Evolutionary conservation across 2,797 vertebrate genomes (phyloP), one percentile per base, ranked within the genome.

Genomic region (Sebastes reedi): DNA sequence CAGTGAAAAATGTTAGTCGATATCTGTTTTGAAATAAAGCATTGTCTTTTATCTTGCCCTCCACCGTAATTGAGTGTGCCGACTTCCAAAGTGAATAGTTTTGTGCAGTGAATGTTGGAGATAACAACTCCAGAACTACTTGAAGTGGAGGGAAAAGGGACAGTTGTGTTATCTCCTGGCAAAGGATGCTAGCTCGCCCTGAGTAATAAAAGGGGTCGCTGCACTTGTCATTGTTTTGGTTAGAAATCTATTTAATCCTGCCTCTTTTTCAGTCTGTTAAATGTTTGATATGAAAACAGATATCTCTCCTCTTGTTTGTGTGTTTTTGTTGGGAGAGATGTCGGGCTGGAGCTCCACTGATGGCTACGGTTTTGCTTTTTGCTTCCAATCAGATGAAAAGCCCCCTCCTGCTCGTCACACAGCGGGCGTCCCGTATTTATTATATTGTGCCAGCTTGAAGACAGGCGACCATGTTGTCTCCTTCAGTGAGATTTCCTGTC

Each of bases 351-450:
- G 69, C 82, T 30, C 67, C 77, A 58, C 59, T 81, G 83, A 86
- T 77, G 75, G 76, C 68, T 20, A 18, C 24, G 1, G 20, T 64
- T 67, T 80, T n/a, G n/a, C 54, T 52, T 74, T 78, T 82, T 73
- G 24, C 72, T 81, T 75, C 77, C 69, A 65, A 72, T 86, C 78
- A 58, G 79, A 89, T 91, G 82, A 90, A 89, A 90, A 79, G 79
- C 80, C 81, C 88, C 80, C 84, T 90, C 69, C 42, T 88, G 88
- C 90, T 88, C 72, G 59, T 91, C 87, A 72, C 83, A 32, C 87
- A 84, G 88, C 91, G 89, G 90, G 91, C 75, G 88, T 77, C 85
- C 86, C 67, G 18, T 87, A 71, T 88, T 90, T 89, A 76, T 75
- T 58, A 20, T 67, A 46, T 70, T 67, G 65, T 52, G 32, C 67